phyloP scores from a whole-genome alignment of 1,140 invertebrate genomes.

The Mya arenaria region DNA sequence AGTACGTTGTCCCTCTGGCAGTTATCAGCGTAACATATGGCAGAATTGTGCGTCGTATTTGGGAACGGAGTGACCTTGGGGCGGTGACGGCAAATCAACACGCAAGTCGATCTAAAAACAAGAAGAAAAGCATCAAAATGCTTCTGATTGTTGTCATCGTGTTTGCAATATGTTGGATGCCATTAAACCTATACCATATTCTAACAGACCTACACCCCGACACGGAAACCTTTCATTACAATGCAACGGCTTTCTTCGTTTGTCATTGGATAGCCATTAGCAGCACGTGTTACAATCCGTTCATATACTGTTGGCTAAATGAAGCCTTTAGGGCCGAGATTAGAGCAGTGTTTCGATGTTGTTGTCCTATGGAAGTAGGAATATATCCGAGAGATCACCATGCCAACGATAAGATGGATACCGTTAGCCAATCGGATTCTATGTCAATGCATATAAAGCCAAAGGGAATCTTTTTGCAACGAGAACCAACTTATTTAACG shows the following conservation, averaged over 20 bases:
- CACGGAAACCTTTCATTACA: constrained; percentile 66
- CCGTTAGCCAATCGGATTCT: too few relatives aligned
- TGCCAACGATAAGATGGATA: too few relatives aligned
- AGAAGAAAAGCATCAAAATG: constrained; percentile 80
- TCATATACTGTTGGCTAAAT: constrained; percentile 84
- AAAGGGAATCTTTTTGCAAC: too few relatives aligned
- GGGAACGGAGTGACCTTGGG: constrained; percentile 72
- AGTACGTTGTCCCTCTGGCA: constrained; percentile 83
- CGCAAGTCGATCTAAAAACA: constrained; percentile 72
- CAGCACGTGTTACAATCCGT: constrained; percentile 83
- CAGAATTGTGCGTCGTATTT: constrained; percentile 74
- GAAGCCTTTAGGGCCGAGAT: constrained; percentile 77
- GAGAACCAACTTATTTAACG: too few relatives aligned
- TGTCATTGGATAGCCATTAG: constrained; percentile 84
- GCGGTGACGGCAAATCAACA: constrained; percentile 75
- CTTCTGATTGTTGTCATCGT: constrained; percentile 82
- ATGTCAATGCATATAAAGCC: too few relatives aligned
- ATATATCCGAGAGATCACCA: constrained; percentile 30
- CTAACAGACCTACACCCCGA: constrained; percentile 82
- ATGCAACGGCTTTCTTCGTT: constrained; percentile 80
- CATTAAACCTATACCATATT: constrained; percentile 83
- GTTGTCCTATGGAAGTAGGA: constrained; percentile 29
- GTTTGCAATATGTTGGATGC: constrained; percentile 83
- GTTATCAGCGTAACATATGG: constrained; percentile 81
- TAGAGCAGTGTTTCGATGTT: constrained; percentile 69